Percentiles rank a stretch among this genome's conserved stretches.
These are phyloP conservation scores for Ceratina calcarata DNA, from an alignment of 1,140 invertebrate genomes.

Conservation along the genomic window DNA sequence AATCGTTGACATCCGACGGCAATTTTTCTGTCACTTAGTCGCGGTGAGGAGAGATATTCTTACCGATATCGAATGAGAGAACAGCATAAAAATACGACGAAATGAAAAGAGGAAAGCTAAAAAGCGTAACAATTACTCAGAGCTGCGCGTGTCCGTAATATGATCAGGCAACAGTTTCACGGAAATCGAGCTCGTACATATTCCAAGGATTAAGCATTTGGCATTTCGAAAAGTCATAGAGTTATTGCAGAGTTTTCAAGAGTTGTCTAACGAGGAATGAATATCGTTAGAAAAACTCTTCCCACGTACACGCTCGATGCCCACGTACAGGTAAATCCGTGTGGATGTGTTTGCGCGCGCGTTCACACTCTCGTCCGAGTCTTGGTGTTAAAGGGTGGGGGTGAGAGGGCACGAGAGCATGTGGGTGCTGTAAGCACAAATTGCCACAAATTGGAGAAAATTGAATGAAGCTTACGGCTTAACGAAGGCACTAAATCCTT, in stretches of 20 bases:
- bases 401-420: conserved; percentile 58
- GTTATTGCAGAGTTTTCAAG: conserved; percentile 51
- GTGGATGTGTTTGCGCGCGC: neutral
- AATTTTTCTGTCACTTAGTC: too few species aligned
- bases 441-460: conserved; percentile 80
- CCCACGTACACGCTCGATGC: neutral
- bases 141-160: conserved; percentile 18
- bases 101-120: neutral
- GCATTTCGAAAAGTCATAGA: too few species aligned
- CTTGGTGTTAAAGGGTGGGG: conserved; percentile 36
- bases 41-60: too few species aligned
- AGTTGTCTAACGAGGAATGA: conserved; percentile 58
- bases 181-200: conserved; percentile 25
- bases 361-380: conserved; percentile 39
- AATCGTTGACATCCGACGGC: too few species aligned
- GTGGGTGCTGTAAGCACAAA: conserved; percentile 77
- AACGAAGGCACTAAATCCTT: conserved; percentile 79
- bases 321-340: neutral
- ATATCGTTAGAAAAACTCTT: conserved; percentile 56
- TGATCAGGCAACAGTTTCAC: conserved; percentile 4
- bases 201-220: conserved; percentile 37
- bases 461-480: conserved; percentile 79
- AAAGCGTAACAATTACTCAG: conserved; percentile 6
- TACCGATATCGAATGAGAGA: too few species aligned
- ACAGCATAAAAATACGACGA: neutral